phyloP scores from a whole-genome alignment of 2,888 invertebrate genomes.

The Catocala sponsa region DNA sequence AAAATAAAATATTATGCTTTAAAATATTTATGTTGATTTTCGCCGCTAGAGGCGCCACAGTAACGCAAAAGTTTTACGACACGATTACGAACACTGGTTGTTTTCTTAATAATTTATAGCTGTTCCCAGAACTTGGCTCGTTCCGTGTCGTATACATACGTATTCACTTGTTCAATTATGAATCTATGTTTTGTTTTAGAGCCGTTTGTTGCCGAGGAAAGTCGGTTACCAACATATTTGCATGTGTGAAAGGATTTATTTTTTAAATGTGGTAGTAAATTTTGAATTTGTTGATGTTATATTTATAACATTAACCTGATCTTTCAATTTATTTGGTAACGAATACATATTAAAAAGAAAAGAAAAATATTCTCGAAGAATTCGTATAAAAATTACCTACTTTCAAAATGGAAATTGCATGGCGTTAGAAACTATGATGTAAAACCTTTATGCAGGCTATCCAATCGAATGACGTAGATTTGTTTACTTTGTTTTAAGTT shows the following conservation, averaged over 20 bases:
- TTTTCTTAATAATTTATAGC: conserved; percentile 54
- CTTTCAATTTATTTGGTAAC: no score
- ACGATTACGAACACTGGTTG: conserved; percentile 46
- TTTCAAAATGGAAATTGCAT: no score
- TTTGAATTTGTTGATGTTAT: no score
- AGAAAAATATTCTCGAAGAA: no score
- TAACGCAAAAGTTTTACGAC: conserved; percentile 37
- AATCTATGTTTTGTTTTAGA: conserved; percentile 36
- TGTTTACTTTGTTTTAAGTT: no score
- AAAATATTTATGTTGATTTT: conserved; percentile 20
- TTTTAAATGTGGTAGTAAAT: background rate
- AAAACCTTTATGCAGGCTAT: no score
- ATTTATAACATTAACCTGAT: no score
- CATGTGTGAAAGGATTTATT: conserved; percentile 21
- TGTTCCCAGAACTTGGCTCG: conserved; percentile 43
- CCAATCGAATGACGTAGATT: no score
- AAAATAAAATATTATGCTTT: conserved; percentile 11
- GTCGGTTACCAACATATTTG: conserved; percentile 16
- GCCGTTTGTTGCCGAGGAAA: conserved; percentile 24
- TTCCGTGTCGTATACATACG: conserved; percentile 28
- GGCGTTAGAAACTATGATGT: no score
- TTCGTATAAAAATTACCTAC: no score
- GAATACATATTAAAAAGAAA: no score
- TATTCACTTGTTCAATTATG: conserved; percentile 46
- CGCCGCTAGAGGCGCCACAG: conserved; percentile 55